A percentile compares a stretch with the other conserved stretches of the same genome.
These are phyloP conservation scores for Pantherophis alleghaniensis DNA, from an alignment of 2,797 vertebrate genomes.

Conservation along the genomic window DNA sequence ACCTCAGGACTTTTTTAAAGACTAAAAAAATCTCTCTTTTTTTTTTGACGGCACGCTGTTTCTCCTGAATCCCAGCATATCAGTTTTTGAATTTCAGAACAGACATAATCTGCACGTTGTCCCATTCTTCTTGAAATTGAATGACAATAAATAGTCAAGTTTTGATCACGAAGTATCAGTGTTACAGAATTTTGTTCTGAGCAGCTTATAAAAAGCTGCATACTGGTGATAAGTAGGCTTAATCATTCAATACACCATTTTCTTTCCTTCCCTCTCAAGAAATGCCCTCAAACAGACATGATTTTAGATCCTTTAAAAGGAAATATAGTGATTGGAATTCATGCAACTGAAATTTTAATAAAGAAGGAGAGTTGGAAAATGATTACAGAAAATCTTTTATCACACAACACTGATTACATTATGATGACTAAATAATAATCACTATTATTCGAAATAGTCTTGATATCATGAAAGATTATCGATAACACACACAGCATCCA, in stretches of 20 bases:
- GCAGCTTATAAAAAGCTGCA: not conserved
- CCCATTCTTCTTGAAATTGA: slow-evolving; percentile 7
- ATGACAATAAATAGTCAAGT: slow-evolving; percentile 14
- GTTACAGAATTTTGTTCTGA: slow-evolving; percentile 4
- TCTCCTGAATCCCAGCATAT: not conserved
- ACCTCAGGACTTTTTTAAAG: not conserved
- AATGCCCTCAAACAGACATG: not conserved
- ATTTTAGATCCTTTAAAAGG: not conserved
- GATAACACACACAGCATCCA: not conserved
- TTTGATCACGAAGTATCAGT: not conserved
- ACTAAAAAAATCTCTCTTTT: not conserved
- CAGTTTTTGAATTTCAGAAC: slow-evolving; percentile 9
- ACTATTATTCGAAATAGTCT: not conserved
- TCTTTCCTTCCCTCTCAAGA: not conserved
- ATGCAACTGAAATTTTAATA: not conserved
- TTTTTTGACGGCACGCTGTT: not conserved
- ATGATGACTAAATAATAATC: not conserved
- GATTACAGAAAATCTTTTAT: not conserved
- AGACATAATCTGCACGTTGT: not conserved
- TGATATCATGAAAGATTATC: not conserved
- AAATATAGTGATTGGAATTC: not conserved
- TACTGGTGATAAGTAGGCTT: not conserved
- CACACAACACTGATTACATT: not conserved
- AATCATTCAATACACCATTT: rapidly evolving
- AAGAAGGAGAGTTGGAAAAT: not conserved